Evolutionary conservation across 2,797 vertebrate species (phyloP), one percentile per base, ranked within the genome.

Genomic region (Huso huso): DNA sequence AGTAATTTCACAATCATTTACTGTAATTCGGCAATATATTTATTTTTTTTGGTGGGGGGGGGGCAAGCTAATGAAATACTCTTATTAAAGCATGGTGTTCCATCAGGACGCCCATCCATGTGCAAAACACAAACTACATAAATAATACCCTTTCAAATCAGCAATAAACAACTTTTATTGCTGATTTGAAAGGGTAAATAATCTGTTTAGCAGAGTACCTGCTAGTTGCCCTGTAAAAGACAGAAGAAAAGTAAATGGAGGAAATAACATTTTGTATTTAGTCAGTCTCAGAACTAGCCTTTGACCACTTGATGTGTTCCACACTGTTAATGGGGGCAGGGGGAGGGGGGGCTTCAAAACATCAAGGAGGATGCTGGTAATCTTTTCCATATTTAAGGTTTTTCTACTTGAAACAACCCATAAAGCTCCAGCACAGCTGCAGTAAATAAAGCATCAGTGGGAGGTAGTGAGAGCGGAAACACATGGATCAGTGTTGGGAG

Each of bases 381-480:
- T 92, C 84, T 87, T 88, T 92, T 90, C 91, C 89, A 92, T 86
- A 91, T 91, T 92, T 78, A 80, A 80, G 65, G 83, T 84, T 81
- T 84, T 83, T 84, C 70, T 82, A 84, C 83, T 87, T 87, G 84
- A 88, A 90, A 87, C 89, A 85, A 87, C 81, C 87, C 86, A 76
- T 85, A 85, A 89, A 89, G 78, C 76, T 76, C 71, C 62, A 80
- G 75, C 77, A 37, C 89, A 92, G 86, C 88, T 88, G 84, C 82
- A 83, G 81, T 81, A 83, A 90, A 88, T 88, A 88, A 90, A 90
- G 82, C 37, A 79, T 78, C 82, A 65, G 83, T 82, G 81, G 84
- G 85, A 85, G 87, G 83, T 71, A 75, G 7, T 59, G 73, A 58
- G 78, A 61, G 78, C 72, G 81, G 83, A 86, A 86, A 75, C 77